Conservation (phyloP, 37 sponge, comb jelly and placozoan species). For the Cliona cf. orientalis region DNA sequence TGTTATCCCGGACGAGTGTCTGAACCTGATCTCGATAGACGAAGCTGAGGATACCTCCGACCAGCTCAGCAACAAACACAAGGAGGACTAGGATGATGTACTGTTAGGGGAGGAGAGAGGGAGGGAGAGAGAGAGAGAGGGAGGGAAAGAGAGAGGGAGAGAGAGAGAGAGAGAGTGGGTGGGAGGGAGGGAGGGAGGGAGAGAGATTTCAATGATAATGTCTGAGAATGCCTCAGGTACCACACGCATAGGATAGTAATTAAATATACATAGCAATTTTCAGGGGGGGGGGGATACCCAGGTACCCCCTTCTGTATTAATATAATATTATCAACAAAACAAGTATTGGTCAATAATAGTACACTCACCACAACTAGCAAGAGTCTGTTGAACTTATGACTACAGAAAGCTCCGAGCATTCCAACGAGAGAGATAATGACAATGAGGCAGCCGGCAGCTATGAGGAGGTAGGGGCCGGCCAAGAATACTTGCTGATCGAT, state of each 20-base stretch:
- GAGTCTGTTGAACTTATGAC: slow-evolving; percentile 46
- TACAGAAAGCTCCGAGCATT: slow-evolving; percentile 60
- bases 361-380: slow-evolving; percentile 57
- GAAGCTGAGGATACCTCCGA: slow-evolving; percentile 59
- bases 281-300: too few relatives aligned
- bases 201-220: neutral
- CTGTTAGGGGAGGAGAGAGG: slow-evolving; percentile 7
- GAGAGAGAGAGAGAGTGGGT: slow-evolving; percentile 11
- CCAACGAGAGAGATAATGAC: slow-evolving; percentile 60
- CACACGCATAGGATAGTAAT: neutral
- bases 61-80: slow-evolving; percentile 47
- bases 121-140: slow-evolving; percentile 18
- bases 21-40: slow-evolving; percentile 36
- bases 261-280: neutral
- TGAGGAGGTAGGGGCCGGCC: slow-evolving; percentile 64
- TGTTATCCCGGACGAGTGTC: neutral
- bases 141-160: slow-evolving; percentile 3
- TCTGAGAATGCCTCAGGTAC: too few relatives aligned
- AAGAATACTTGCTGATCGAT: slow-evolving; percentile 16
- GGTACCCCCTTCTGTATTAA: too few relatives aligned
- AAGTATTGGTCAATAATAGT: too few relatives aligned
- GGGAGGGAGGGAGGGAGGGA: slow-evolving; percentile 1
- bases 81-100: slow-evolving; percentile 61
- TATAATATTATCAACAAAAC: neutral
- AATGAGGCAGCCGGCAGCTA: slow-evolving; percentile 53